Conservation (phyloP, 2,888 invertebrate species). For the Andrena marginata region DNA sequence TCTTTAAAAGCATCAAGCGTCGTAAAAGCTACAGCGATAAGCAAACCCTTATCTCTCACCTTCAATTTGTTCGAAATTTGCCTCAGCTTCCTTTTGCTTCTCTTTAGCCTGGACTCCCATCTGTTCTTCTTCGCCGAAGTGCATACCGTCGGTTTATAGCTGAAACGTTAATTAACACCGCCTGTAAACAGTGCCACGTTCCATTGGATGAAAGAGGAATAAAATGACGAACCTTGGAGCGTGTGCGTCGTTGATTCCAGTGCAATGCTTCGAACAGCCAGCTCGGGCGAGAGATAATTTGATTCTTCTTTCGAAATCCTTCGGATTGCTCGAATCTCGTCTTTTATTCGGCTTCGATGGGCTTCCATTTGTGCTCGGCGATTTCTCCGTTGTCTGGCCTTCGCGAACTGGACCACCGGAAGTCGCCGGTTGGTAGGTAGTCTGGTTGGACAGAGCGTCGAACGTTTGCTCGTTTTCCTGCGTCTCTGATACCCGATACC, state of each 20-base stretch:
- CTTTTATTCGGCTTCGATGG: neutral
- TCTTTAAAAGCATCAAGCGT: conserved; percentile 14
- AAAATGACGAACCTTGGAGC: neutral
- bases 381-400: neutral
- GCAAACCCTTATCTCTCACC: conserved; percentile 12
- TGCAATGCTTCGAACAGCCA: conserved; percentile 56
- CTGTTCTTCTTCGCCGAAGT: conserved; percentile 3
- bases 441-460: neutral
- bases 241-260: neutral
- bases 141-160: conserved; percentile 37
- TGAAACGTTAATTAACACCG: conserved; percentile 1
- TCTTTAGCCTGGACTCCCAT: conserved; percentile 23
- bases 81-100: conserved; percentile 31
- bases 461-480: neutral
- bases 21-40: neutral
- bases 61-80: conserved; percentile 38
- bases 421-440: neutral
- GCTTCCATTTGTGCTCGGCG: neutral
- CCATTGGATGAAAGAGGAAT: neutral
- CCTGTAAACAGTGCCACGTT: neutral
- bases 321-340: neutral
- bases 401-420: neutral
- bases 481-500: neutral
- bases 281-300: neutral
- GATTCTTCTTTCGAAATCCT: neutral